Evolutionary conservation across 2,113 vertebrate genomes (phyloP).

Genomic region (Platichthys stellatus): DNA sequence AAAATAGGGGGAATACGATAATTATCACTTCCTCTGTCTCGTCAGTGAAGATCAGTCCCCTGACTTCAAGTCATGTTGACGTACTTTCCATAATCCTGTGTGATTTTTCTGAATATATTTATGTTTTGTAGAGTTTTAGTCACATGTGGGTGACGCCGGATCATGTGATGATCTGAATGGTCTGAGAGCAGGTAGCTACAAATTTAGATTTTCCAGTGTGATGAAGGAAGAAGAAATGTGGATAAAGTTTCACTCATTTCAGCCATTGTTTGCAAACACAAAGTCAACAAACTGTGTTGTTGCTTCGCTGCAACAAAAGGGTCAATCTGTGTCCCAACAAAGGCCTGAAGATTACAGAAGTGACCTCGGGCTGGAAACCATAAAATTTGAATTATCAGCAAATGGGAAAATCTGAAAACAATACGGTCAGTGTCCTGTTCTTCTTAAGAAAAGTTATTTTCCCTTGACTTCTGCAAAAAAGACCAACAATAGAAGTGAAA

Average conservation of each 20-base stretch:
- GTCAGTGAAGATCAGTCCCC: background rate
- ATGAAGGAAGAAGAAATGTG: too few relatives aligned
- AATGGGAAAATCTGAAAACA: constrained; percentile 15
- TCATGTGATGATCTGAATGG: constrained; percentile 16
- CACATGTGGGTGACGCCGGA: constrained; percentile 8
- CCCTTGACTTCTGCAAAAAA: constrained; percentile 29
- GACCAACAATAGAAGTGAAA: constrained; percentile 19
- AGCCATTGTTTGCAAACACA: background rate
- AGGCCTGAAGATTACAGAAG: constrained; percentile 30
- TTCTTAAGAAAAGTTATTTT: background rate
- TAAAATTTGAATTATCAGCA: background rate
- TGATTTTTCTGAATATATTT: background rate
- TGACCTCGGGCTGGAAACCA: background rate
- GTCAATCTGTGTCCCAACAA: too few relatives aligned
- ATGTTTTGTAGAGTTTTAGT: background rate
- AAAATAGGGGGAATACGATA: background rate
- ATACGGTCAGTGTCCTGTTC: background rate
- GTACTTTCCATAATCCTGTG: constrained; percentile 12
- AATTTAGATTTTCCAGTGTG: too few relatives aligned
- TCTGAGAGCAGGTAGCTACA: too few relatives aligned
- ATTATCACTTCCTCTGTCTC: constrained; percentile 11
- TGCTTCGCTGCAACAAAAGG: too few relatives aligned
- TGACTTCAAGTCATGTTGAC: constrained; percentile 21
- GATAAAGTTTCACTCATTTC: background rate
- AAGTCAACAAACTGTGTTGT: background rate